phyloP scores from a whole-genome alignment of 2,113 vertebrate genomes.

The Neotoma lepida region DNA sequence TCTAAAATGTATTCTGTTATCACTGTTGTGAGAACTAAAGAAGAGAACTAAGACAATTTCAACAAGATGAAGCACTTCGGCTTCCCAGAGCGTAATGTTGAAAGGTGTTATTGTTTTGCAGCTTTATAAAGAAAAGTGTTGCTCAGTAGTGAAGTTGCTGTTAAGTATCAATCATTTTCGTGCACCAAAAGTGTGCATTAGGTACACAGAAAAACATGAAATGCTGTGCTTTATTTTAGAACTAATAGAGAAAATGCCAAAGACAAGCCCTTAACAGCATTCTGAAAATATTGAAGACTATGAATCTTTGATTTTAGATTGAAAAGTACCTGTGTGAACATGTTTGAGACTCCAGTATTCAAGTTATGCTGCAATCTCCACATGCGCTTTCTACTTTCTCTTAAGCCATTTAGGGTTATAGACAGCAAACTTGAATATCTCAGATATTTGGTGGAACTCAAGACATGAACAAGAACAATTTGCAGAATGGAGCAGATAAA shows the following conservation, averaged over 20 bases:
- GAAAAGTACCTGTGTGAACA: not conserved
- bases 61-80: not conserved
- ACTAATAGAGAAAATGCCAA: conserved; percentile 73
- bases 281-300: conserved; percentile 55
- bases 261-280: conserved; percentile 65
- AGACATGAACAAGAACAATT: conserved; percentile 4
- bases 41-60: conserved; percentile 38
- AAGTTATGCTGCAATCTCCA: conserved; percentile 27
- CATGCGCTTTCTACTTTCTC: conserved; percentile 17
- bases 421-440: conserved; percentile 25
- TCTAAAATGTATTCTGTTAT: conserved; percentile 37
- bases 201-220: not conserved
- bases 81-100: conserved; percentile 41
- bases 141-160: conserved; percentile 30
- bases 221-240: conserved; percentile 54
- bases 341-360: conserved; percentile 49
- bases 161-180: conserved; percentile 42
- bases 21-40: conserved; percentile 33
- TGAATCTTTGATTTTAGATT: conserved; percentile 43
- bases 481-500: not conserved
- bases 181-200: conserved; percentile 53
- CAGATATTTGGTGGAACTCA: conserved; percentile 12
- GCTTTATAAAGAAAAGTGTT: conserved; percentile 1
- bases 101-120: conserved; percentile 13
- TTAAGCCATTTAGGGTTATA: conserved; percentile 44